phyloP scores from a whole-genome alignment of 2,797 vertebrate species.

The Australoheros facetus region DNA sequence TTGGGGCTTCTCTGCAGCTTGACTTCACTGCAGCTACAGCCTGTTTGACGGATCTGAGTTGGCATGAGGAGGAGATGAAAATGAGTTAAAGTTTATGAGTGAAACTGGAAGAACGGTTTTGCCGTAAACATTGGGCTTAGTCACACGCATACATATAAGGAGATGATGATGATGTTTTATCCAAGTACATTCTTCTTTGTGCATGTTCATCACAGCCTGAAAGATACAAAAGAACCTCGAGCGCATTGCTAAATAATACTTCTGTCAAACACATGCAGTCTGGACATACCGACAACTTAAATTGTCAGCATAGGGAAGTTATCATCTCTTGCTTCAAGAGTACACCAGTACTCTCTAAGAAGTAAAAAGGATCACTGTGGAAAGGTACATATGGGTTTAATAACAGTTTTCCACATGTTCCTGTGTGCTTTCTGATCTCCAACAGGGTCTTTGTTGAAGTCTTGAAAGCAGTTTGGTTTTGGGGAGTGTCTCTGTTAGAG shows the following conservation, averaged over 20 bases:
- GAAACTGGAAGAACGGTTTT: slow-evolving; percentile 74
- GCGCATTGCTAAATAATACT: slow-evolving; percentile 11
- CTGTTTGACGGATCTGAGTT: slow-evolving; percentile 33
- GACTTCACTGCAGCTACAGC: slow-evolving; percentile 9
- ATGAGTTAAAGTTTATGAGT: slow-evolving; percentile 73
- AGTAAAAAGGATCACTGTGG: not conserved
- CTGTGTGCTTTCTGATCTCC: slow-evolving; percentile 21
- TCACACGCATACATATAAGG: slow-evolving; percentile 25
- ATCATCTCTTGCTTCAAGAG: not conserved
- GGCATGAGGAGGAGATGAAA: slow-evolving; percentile 38
- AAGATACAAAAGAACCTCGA: not conserved
- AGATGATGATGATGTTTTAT: slow-evolving; percentile 19
- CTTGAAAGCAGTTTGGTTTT: slow-evolving; percentile 55
- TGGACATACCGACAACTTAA: slow-evolving; percentile 16
- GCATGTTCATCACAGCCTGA: slow-evolving; percentile 2
- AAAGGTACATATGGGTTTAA: slow-evolving; percentile 33
- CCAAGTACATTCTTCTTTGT: slow-evolving; percentile 17
- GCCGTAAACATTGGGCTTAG: slow-evolving; percentile 35
- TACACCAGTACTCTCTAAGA: not conserved
- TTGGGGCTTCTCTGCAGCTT: slow-evolving; percentile 2
- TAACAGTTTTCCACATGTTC: slow-evolving; percentile 19
- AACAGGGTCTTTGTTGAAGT: slow-evolving; percentile 39
- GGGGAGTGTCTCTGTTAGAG: slow-evolving; percentile 29
- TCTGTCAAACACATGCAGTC: slow-evolving; percentile 35
- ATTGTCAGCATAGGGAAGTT: slow-evolving; percentile 1